phyloP scores from a whole-genome alignment of 2,888 invertebrate species.

The Caenorhabditis doughertyi region DNA sequence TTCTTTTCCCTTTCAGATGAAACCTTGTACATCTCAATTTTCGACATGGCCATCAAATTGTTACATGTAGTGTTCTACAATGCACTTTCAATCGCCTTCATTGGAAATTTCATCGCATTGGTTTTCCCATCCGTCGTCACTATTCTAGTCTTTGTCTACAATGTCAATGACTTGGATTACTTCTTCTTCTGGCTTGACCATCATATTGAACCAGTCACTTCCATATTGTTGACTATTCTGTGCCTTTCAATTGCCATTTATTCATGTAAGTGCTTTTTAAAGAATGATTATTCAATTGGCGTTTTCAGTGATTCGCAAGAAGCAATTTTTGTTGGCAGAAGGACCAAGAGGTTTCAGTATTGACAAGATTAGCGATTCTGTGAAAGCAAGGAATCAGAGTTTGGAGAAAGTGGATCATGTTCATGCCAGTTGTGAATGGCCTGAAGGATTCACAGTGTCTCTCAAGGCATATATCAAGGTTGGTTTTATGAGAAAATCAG shows the following conservation, averaged over 20 bases:
- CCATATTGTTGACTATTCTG: conserved; percentile 21
- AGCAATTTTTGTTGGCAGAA: conserved; percentile 55
- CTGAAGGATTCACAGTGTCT: conserved; percentile 50
- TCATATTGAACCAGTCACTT: conserved; percentile 38
- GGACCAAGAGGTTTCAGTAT: conserved; percentile 44
- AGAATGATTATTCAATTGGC: not conserved
- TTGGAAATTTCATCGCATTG: conserved; percentile 14
- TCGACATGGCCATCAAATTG: conserved; percentile 35
- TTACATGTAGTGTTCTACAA: conserved; percentile 11
- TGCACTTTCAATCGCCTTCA: conserved; percentile 12
- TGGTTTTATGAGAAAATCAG: too few species aligned
- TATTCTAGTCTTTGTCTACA: conserved; percentile 2
- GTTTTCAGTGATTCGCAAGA: conserved; percentile 44
- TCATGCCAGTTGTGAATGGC: conserved; percentile 58
- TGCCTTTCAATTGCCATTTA: conserved; percentile 42
- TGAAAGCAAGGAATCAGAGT: conserved; percentile 14
- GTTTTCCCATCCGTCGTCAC: conserved; percentile 23
- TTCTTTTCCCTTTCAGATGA: conserved; percentile 14
- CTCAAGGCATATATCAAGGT: conserved; percentile 57
- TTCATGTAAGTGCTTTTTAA: conserved; percentile 33
- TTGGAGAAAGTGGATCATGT: conserved; percentile 58
- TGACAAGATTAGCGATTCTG: conserved; percentile 19
- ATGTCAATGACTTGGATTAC: not conserved
- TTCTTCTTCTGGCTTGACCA: conserved; percentile 40
- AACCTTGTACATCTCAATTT: conserved; percentile 15